These are phyloP conservation scores for Drosophila mimica DNA, from an alignment of 2,888 invertebrate species.

Conservation along the genomic window DNA sequence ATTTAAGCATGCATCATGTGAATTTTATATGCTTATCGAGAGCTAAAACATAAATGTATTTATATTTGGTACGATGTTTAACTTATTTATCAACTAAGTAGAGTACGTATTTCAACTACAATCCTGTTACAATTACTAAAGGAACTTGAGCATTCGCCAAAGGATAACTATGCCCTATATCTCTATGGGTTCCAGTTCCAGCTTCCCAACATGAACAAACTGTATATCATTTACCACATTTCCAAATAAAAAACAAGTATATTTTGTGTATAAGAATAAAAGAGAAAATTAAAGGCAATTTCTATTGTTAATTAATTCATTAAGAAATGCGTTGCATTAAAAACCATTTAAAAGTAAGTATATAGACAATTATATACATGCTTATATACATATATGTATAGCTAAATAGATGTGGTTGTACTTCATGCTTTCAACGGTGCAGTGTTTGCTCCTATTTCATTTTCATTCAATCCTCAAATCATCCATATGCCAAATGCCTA, in stretches of 20 bases:
- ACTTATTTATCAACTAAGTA: constrained; percentile 16
- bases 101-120: constrained; percentile 18
- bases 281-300: constrained; percentile 1
- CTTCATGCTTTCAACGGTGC: constrained; percentile 42
- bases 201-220: constrained; percentile 23
- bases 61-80: constrained; percentile 30
- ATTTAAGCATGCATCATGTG: constrained; percentile 38
- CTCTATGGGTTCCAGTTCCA: constrained; percentile 16
- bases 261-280: constrained; percentile 26
- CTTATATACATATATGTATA: neutral
- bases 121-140: constrained; percentile 13
- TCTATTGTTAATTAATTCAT: neutral
- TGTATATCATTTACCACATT: constrained; percentile 54
- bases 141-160: constrained; percentile 47
- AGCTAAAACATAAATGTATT: constrained; percentile 29
- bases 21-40: constrained; percentile 41
- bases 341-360: neutral
- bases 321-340: neutral
- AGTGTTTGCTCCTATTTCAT: constrained; percentile 20
- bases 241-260: constrained; percentile 22
- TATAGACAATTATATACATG: neutral
- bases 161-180: constrained; percentile 24
- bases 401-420: constrained; percentile 39
- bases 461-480: neutral
- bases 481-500: constrained; percentile 15